Conservation (phyloP, 2,888 invertebrate species). For the Empis stercorea region DNA sequence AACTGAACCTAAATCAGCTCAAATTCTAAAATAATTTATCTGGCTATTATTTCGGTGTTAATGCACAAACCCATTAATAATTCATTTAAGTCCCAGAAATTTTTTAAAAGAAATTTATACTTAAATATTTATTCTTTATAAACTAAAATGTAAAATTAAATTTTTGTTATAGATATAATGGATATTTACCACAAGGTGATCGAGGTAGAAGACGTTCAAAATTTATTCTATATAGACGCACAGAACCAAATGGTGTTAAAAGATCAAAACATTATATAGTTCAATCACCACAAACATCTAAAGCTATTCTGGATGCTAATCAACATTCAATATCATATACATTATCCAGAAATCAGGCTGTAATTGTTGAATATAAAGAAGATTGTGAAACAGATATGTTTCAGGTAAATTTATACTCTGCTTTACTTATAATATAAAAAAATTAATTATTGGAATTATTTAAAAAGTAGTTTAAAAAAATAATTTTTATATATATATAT, state of each 20-base stretch:
- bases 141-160: too few species aligned
- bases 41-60: too few species aligned
- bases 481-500: background rate
- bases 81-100: too few species aligned
- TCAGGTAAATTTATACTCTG: slow-evolving; percentile 53
- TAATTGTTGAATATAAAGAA: slow-evolving; percentile 94
- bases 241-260: slow-evolving; percentile 82
- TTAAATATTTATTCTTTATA: too few species aligned
- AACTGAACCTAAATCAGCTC: too few species aligned
- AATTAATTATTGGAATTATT: too few species aligned
- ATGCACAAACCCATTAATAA: too few species aligned
- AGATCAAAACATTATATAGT: slow-evolving; percentile 92
- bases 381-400: slow-evolving; percentile 99
- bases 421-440: too few species aligned
- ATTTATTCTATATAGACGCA: slow-evolving; percentile 77
- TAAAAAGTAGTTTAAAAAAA: background rate
- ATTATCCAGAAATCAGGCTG: slow-evolving; percentile 87
- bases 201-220: slow-evolving; percentile 88
- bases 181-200: slow-evolving; percentile 83
- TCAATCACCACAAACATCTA: slow-evolving; percentile 86
- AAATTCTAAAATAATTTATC: too few species aligned
- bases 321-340: slow-evolving; percentile 97
- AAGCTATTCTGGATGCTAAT: slow-evolving; percentile 85
- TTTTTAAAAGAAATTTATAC: too few species aligned
- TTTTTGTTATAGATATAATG: slow-evolving; percentile 67